phyloP scores from a whole-genome alignment of 2,888 invertebrate species.

The Acronicta psi region DNA sequence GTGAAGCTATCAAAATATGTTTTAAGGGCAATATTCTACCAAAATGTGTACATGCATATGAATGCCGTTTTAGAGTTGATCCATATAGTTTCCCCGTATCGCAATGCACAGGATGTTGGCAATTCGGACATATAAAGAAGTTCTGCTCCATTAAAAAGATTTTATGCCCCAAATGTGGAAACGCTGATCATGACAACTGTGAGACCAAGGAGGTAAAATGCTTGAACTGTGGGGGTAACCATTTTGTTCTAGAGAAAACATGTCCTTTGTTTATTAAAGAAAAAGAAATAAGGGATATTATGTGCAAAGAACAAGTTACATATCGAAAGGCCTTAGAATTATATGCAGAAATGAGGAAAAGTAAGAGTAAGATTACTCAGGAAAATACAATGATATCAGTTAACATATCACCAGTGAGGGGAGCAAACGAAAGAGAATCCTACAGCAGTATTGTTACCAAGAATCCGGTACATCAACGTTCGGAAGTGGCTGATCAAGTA shows the following conservation, averaged over 20 bases:
- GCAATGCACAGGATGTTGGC: conserved; percentile 12
- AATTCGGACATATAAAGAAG: conserved; percentile 10
- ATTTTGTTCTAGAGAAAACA: conserved; percentile 6
- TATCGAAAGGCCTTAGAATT: conserved; percentile 4
- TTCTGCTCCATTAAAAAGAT: conserved; percentile 9
- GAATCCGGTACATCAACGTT: too few relatives aligned
- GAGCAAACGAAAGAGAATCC: too few relatives aligned
- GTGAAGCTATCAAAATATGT: too few relatives aligned
- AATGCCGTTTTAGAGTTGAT: conserved; percentile 8
- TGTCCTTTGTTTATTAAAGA: conserved; percentile 7
- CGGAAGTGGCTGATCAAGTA: too few relatives aligned
- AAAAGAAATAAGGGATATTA: conserved; percentile 9
- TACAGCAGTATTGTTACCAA: too few relatives aligned
- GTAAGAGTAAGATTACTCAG: neutral
- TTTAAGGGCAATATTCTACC: conserved; percentile 1
- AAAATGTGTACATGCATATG: conserved; percentile 1
- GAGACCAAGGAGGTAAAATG: neutral
- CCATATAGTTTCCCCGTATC: conserved; percentile 8
- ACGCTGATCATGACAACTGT: conserved; percentile 7
- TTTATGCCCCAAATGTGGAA: conserved; percentile 11
- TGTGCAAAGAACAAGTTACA: conserved; percentile 7
- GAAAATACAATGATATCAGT: neutral
- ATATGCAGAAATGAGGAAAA: neutral
- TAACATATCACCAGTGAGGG: too few relatives aligned
- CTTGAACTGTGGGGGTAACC: conserved; percentile 6